Percentiles rank a stretch among this genome's conserved stretches.
Evolutionary conservation across 2,797 vertebrate species (phyloP).

Genomic region (Tragelaphus oryx): DNA sequence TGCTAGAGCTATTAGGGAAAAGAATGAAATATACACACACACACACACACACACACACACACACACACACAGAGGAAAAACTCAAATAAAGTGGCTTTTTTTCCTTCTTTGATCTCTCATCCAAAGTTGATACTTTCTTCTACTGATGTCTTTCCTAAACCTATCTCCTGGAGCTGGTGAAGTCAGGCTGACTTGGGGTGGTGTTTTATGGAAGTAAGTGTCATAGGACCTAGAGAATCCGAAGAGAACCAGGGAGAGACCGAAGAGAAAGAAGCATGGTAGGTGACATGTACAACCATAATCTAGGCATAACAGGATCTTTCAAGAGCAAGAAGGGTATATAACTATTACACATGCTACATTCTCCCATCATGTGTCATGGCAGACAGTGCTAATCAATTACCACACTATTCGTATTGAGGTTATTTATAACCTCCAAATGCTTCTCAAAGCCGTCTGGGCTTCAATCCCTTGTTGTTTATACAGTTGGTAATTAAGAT

Average conservation of each 20-base stretch:
- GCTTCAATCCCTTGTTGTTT: not conserved
- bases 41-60: not conserved
- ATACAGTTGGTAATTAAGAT: slow-evolving; percentile 21
- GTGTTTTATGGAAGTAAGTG: not conserved
- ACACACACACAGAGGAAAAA: not conserved
- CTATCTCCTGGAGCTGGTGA: not conserved
- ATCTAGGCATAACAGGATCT: not conserved
- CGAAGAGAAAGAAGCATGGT: not conserved
- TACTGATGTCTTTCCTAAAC: not conserved
- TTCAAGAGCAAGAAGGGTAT: not conserved
- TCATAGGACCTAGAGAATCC: not conserved
- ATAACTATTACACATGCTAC: not conserved
- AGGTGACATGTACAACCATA: not conserved
- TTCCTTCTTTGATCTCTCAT: not conserved
- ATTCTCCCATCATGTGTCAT: not conserved
- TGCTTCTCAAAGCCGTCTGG: not conserved
- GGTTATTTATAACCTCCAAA: not conserved
- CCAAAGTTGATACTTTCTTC: slow-evolving; percentile 6
- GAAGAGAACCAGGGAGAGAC: not conserved
- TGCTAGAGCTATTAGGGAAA: no score
- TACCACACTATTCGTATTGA: not conserved
- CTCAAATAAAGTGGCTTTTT: not conserved
- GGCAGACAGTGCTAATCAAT: not conserved
- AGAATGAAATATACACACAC: no score
- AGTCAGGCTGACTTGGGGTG: not conserved